A percentile compares a stretch with the other conserved stretches of the same genome.
These are phyloP conservation scores for Centrocercus urophasianus DNA, from an alignment of 2,113 vertebrate genomes.

Conservation along the genomic window DNA sequence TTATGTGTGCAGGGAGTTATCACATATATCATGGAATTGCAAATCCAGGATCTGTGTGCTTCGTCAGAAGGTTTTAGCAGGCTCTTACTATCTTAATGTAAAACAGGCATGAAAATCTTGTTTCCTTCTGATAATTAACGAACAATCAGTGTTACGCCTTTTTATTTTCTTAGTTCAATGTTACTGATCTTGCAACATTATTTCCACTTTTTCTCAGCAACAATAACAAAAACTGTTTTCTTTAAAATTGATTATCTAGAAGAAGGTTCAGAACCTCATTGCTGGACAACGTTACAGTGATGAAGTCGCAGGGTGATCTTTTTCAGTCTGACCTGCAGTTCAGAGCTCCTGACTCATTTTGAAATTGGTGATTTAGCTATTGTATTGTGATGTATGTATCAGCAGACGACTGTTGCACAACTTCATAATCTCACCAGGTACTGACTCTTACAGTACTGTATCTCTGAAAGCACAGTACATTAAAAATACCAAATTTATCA, in stretches of 20 bases:
- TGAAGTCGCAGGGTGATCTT: not conserved
- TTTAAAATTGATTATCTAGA: not conserved
- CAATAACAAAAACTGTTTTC: not conserved
- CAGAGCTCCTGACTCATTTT: not conserved
- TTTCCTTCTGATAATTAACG: not conserved
- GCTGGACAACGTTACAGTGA: not conserved
- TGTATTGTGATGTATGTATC: rapidly evolving
- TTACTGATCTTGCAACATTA: not conserved
- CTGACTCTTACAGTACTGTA: not conserved
- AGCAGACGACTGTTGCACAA: not conserved
- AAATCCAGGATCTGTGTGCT: not conserved
- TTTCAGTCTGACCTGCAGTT: not conserved
- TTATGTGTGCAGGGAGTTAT: not conserved
- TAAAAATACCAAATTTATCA: not conserved
- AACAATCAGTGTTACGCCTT: not conserved
- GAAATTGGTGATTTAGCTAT: not conserved
- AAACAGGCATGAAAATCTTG: not conserved
- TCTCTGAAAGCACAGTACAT: not conserved
- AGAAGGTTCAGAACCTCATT: not conserved
- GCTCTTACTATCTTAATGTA: not conserved
- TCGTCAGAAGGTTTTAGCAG: not conserved
- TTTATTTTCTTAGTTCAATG: not conserved
- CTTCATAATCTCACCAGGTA: not conserved
- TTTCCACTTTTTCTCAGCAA: not conserved
- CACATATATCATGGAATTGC: not conserved